Evolutionary conservation across 2,888 invertebrate genomes (phyloP), one percentile per base, ranked within the genome.

Genomic region (Drosophila paramelanica): DNA sequence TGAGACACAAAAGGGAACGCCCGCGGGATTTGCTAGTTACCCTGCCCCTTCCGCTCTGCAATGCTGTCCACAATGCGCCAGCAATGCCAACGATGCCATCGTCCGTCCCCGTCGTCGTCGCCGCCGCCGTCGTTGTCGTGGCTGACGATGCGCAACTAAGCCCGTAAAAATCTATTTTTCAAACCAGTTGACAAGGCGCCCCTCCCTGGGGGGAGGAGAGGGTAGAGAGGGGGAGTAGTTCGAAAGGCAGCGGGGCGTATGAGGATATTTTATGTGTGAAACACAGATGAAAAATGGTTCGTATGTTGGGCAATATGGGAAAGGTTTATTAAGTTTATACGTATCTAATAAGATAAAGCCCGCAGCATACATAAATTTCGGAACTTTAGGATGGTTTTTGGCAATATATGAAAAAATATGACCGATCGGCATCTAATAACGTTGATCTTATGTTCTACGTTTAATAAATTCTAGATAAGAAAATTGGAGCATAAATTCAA

Each of bases 81-180:
- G 68, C 73, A 76, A 70, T 77, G 76, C 78, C 72, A 77, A 56
- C 68, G 77, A 67, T 67, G 69, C 64, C 79, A 45, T 68, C 77
- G 70, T 73, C 70, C 66, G 71, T 57, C 73, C 27, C 45, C 58
- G 2, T 7, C 20, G 4, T 39, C 47, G 46, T 17, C 17, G 17
- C 1, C 17, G 11, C 39, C 47, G 36, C 46, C 45, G 13, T 38
- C 56, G 52, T 45, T 64, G 67, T 59, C 74, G 85, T 84, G 88
- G 71, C 82, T 89, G 90, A 84, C 89, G 87, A 81, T 79, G 89
- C 85, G 82, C 82, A 87, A 73, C 83, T 79, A 77, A 87, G 80
- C 88, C 88, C 80, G 87, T 81, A 80, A 88, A 87, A 85, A 85
- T 85, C 84, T 85, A 85, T 85, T 85, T 85, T 88, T 88, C 87